A percentile compares a stretch with the other conserved stretches of the same genome.
These are phyloP conservation scores for Lissocephala sabroskyi DNA, from an alignment of 2,888 invertebrate species.

Conservation along the genomic window DNA sequence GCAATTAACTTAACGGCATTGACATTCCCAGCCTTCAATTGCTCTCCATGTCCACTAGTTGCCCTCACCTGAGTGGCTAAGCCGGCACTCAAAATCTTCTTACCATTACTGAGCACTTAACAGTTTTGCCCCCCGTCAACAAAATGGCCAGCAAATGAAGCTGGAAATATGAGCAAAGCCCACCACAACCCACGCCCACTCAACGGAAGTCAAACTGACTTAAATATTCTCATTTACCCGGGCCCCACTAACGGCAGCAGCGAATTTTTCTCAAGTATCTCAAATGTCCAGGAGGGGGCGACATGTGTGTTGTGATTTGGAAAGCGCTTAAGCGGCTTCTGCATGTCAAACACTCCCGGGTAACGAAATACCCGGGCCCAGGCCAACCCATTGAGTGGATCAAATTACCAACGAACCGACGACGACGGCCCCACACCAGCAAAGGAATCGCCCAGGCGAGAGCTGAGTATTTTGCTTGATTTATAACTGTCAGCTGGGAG, in stretches of 20 bases:
- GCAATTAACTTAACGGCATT: too few relatives aligned
- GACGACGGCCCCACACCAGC: neutral
- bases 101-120: slow-evolving; percentile 30
- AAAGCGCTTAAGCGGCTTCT: slow-evolving; percentile 65
- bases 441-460: too few relatives aligned
- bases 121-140: slow-evolving; percentile 24
- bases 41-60: too few relatives aligned
- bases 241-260: slow-evolving; percentile 1
- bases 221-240: neutral
- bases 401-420: slow-evolving; percentile 31
- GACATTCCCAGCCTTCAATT: too few relatives aligned
- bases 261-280: slow-evolving; percentile 61
- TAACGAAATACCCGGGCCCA: slow-evolving; percentile 38
- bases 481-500: slow-evolving; percentile 43
- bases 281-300: slow-evolving; percentile 50
- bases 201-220: neutral
- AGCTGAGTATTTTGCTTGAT: slow-evolving; percentile 29
- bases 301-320: slow-evolving; percentile 16
- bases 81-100: slow-evolving; percentile 42
- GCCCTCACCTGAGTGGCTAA: too few relatives aligned
- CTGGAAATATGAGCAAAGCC: slow-evolving; percentile 17
- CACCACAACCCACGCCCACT: neutral
- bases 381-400: slow-evolving; percentile 12
- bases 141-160: slow-evolving; percentile 41
- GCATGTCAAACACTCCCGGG: slow-evolving; percentile 55